These are phyloP conservation scores for Leptinotarsa peninsularis DNA, from an alignment of 2,888 invertebrate genomes.

Conservation along the genomic window DNA sequence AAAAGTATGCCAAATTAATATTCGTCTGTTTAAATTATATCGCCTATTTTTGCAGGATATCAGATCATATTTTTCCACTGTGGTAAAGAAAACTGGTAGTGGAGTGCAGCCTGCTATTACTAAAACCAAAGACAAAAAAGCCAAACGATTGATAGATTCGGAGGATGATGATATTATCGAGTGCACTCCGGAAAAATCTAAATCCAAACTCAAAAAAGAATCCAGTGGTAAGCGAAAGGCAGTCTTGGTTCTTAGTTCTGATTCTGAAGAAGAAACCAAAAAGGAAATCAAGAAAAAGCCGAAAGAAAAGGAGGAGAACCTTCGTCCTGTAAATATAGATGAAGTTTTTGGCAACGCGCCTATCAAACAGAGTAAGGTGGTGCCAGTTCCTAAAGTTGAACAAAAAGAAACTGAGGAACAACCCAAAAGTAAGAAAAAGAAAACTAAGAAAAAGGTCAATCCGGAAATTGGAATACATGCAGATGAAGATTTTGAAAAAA, in stretches of 20 bases:
- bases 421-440: slow-evolving; percentile 51
- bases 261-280: slow-evolving; percentile 52
- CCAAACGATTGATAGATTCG: slow-evolving; percentile 62
- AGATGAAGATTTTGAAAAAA: slow-evolving; percentile 79
- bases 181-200: slow-evolving; percentile 66
- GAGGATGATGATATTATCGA: slow-evolving; percentile 72
- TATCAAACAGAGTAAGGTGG: slow-evolving; percentile 69
- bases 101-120: slow-evolving; percentile 40
- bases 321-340: slow-evolving; percentile 67
- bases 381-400: slow-evolving; percentile 41
- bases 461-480: slow-evolving; percentile 70
- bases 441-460: slow-evolving; percentile 45
- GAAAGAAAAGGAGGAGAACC: slow-evolving; percentile 62
- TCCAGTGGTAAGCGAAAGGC: slow-evolving; percentile 48
- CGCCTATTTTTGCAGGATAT: slow-evolving; percentile 70
- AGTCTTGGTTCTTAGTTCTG: slow-evolving; percentile 49
- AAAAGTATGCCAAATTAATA: background rate
- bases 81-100: slow-evolving; percentile 56
- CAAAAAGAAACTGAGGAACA: slow-evolving; percentile 41
- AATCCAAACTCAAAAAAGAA: slow-evolving; percentile 51
- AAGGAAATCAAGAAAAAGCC: slow-evolving; percentile 44
- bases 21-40: background rate
- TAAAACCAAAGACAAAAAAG: slow-evolving; percentile 60
- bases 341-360: slow-evolving; percentile 74
- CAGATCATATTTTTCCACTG: slow-evolving; percentile 70